Percentiles rank a stretch among this genome's conserved stretches.
Conservation (phyloP, 2,888 invertebrate species). For the Antitype chi region DNA sequence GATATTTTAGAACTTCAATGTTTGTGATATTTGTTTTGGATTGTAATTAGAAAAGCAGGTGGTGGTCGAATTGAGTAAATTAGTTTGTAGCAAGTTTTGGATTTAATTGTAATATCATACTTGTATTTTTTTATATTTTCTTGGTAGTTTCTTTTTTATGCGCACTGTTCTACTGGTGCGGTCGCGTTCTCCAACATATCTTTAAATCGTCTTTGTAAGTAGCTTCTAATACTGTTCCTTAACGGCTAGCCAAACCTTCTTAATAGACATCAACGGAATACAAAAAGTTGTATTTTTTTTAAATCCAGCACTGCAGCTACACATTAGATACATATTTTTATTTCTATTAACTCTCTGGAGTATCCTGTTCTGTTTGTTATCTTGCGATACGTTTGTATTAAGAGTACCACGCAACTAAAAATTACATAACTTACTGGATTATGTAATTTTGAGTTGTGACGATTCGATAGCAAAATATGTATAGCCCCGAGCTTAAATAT, state of each 20-base stretch:
- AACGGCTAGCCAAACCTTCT: neutral
- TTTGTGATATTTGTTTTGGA: constrained; percentile 30
- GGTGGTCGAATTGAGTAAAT: neutral
- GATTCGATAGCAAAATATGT: neutral
- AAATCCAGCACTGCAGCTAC: neutral
- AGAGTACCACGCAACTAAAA: neutral
- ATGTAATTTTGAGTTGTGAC: neutral
- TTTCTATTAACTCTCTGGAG: neutral
- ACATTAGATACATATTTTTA: neutral
- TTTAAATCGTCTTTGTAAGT: neutral
- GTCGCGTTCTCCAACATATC: neutral
- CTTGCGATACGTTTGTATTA: neutral
- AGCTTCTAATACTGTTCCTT: neutral
- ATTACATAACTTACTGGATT: neutral
- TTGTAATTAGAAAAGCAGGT: constrained; percentile 20
- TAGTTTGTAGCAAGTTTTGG: neutral
- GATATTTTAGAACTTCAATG: constrained; percentile 19
- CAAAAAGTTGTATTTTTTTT: neutral
- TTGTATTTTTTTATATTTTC: too few relatives aligned
- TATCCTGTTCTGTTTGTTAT: neutral
- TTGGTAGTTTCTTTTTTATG: neutral
- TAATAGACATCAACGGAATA: too few relatives aligned
- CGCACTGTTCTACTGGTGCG: neutral
- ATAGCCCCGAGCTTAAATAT: neutral
- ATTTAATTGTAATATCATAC: neutral